Evolutionary conservation across 2,888 invertebrate species (phyloP).

Genomic region (Hirtodrosophila alboralis): DNA sequence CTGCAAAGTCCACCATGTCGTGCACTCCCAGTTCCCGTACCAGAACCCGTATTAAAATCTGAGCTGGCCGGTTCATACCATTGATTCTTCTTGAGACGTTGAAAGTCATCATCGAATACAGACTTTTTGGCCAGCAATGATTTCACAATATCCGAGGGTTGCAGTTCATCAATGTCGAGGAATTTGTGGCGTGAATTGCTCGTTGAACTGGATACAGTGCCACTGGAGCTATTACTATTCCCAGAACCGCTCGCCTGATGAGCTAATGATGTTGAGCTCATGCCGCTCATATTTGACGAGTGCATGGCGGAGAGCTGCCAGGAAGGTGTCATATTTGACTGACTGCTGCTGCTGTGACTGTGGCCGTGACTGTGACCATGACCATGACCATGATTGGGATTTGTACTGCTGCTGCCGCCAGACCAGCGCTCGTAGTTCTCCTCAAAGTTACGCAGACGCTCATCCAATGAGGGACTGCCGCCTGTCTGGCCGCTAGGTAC

Average conservation of each 20-base stretch:
- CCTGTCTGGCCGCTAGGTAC: conserved; percentile 85
- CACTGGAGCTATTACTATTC: conserved; percentile 83
- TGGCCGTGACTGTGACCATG: conserved; percentile 29
- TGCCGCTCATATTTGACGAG: conserved; percentile 40
- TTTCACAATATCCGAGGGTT: conserved; percentile 97
- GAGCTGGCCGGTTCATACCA: conserved; percentile 88
- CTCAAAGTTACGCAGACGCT: conserved; percentile 95
- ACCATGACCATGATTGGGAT: conserved; percentile 83
- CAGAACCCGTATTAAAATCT: conserved; percentile 50
- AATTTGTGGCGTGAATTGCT: conserved; percentile 88
- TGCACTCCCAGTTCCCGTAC: conserved; percentile 6
- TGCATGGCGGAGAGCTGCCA: conserved; percentile 65
- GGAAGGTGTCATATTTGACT: conserved; percentile 84
- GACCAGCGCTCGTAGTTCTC: conserved; percentile 97
- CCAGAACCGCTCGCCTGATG: conserved; percentile 59
- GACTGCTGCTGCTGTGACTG: conserved; percentile 71
- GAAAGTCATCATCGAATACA: conserved; percentile 97
- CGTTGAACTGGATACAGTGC: conserved; percentile 85
- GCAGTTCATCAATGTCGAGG: conserved; percentile 91
- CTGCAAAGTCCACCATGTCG: conserved; percentile 62
- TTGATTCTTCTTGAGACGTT: conserved; percentile 94
- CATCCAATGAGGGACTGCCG: conserved; percentile 93
- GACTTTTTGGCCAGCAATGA: conserved; percentile 95
- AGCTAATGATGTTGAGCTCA: conserved; percentile 34
- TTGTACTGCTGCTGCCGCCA: conserved; percentile 83